These are phyloP conservation scores for Falco cherrug DNA, from an alignment of 2,797 vertebrate genomes.

Conservation along the genomic window DNA sequence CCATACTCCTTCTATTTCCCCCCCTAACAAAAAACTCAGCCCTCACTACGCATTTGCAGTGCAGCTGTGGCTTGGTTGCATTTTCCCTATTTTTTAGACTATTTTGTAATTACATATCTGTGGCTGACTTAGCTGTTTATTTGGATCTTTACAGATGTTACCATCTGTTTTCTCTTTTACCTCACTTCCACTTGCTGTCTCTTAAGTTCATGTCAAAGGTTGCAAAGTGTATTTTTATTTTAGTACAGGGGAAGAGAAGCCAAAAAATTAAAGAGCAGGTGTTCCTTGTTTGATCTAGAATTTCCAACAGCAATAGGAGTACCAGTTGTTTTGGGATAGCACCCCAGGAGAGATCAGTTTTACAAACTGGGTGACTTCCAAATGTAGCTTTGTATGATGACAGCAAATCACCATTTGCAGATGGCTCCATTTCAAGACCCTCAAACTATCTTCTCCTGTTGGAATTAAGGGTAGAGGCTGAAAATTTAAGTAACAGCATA, in stretches of 20 bases:
- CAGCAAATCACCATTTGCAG: background rate
- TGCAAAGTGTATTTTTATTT: constrained; percentile 20
- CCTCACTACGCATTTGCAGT: background rate
- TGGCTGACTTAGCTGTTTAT: background rate
- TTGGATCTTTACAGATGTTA: background rate
- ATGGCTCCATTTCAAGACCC: background rate
- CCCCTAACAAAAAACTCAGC: rapidly evolving
- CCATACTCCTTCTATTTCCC: background rate
- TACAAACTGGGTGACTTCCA: constrained; percentile 51
- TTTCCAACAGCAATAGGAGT: background rate
- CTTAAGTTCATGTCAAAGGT: constrained; percentile 9
- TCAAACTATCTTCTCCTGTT: background rate
- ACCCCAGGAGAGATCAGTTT: constrained; percentile 8
- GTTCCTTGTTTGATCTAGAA: constrained; percentile 9
- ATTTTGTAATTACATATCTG: background rate
- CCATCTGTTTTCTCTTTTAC: background rate
- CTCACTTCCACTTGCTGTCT: background rate
- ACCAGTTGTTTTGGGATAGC: constrained; percentile 33
- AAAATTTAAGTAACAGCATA: background rate
- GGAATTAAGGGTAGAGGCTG: background rate
- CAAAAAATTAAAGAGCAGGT: constrained; percentile 52
- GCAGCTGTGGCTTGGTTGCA: background rate
- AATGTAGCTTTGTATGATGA: background rate
- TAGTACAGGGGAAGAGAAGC: background rate
- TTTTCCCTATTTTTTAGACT: background rate